Base-by-base conservation (phyloP, 2,888 invertebrate genomes). In the Himalopsyche kuldschensis region DNA sequence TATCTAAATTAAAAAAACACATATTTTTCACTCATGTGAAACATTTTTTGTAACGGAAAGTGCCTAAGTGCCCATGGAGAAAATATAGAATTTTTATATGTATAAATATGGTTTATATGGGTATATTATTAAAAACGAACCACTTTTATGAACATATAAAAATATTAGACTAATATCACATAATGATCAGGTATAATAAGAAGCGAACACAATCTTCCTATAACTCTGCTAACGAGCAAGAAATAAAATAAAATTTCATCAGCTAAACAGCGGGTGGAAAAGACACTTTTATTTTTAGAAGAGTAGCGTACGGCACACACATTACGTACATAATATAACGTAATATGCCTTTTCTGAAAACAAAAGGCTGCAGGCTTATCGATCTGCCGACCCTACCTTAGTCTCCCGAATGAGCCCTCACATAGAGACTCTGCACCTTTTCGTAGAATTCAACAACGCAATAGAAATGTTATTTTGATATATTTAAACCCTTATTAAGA, bases 381-480 rank as follows among this genome's bases (percentile, higher is more conserved):
- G 81, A 81, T 81, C 81, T 77, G 79, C 47, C 79, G 79, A 81
- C 81, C 81, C 78, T 75, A 32, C 78, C 78, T 78, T 30, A 31
- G 31, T 46, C 81, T 69, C 69, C 69, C 69, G 69, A 69, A 69
- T 69, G 69, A 69, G 24, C 69, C 69, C 27, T 69, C 69, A 15
- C 69, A 11, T 69, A 69, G 69, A 27, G 69, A 30, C 69, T 69
- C 24, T 15, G 69, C 69, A 69, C 69, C 69, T 30, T 69, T 69
- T 27, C 27, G 69, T 27, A 27, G 69, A 69, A 69, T 30, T 30
- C 27, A 69, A 69, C 24, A 11, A 15, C 20, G 69, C 69, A 30
- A 69, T 69, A 15, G 11, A 10, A 15, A 41, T 3, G 41, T 15
- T 69, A 11, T 69, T 69, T 24, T 4, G 27, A 8, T 27, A 30